Evolutionary conservation across 1,140 invertebrate genomes (phyloP).

Genomic region (Semibalanus balanoides): DNA sequence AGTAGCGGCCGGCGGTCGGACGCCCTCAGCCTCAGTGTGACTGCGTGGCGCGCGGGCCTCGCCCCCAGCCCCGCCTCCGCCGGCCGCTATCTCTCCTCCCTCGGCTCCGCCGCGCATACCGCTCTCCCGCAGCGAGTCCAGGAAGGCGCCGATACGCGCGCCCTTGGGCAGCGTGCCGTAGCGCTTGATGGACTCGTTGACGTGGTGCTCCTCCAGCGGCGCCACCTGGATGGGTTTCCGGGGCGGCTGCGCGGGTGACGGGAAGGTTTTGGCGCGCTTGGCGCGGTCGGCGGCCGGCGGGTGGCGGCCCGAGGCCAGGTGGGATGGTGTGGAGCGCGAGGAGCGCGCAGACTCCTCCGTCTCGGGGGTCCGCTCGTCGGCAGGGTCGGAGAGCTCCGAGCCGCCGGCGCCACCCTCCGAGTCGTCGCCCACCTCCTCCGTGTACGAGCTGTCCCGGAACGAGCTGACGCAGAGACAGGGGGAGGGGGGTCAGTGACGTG

Average conservation of each 20-base stretch:
- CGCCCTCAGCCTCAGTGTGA: conserved; percentile 9
- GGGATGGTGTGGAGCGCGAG: conserved; percentile 4
- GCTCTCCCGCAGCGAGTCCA: conserved; percentile 75
- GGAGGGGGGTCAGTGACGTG: background rate
- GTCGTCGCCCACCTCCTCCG: conserved; percentile 38
- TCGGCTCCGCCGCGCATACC: conserved; percentile 39
- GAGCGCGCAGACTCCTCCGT: conserved; percentile 40
- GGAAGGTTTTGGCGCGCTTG: conserved; percentile 4
- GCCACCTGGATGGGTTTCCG: background rate
- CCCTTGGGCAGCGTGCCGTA: conserved; percentile 93
- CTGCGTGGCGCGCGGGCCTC: conserved; percentile 9
- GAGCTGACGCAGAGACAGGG: conserved; percentile 69
- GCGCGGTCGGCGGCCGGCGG: conserved; percentile 3
- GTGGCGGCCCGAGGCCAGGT: background rate
- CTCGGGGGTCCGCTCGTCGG: conserved; percentile 42
- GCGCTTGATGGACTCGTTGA: conserved; percentile 9
- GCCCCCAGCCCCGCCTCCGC: conserved; percentile 17
- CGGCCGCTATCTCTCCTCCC: conserved; percentile 30
- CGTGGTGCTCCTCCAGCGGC: conserved; percentile 9
- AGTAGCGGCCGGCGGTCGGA: conserved; percentile 7
- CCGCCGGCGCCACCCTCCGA: conserved; percentile 39
- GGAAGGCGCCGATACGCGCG: conserved; percentile 82
- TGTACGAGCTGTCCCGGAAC: conserved; percentile 48
- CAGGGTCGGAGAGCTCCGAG: background rate
- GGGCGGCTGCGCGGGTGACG: background rate